Conservation (phyloP, 2,797 vertebrate genomes). For the Gymnopithys bicolor region DNA sequence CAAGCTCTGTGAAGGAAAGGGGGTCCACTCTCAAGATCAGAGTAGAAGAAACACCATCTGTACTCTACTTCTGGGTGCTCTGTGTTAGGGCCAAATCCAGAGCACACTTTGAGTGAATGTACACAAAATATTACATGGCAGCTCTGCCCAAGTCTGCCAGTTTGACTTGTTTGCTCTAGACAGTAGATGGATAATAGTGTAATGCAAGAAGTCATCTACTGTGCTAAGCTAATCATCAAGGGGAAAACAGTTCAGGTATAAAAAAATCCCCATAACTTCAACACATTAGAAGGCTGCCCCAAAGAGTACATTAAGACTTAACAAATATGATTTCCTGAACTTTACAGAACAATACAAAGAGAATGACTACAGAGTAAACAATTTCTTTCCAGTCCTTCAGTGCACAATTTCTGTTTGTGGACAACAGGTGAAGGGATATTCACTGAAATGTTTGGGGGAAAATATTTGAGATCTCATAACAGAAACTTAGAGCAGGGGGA, state of each 20-base stretch:
- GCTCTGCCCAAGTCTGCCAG: background rate
- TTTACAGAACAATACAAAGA: background rate
- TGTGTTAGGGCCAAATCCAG: background rate
- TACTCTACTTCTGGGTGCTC: background rate
- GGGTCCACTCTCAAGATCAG: background rate
- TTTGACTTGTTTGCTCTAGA: background rate
- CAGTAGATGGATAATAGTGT: background rate
- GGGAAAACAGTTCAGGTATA: background rate
- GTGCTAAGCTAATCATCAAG: background rate
- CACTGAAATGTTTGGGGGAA: background rate
- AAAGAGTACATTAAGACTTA: background rate
- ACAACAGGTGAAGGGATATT: background rate
- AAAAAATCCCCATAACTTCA: background rate
- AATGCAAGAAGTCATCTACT: background rate
- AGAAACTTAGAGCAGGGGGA: background rate
- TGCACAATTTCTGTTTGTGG: background rate
- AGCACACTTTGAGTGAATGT: background rate
- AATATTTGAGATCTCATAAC: background rate
- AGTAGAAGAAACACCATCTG: background rate
- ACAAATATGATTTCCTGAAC: background rate
- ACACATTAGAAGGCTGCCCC: background rate
- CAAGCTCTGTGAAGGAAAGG: background rate
- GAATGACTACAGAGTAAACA: background rate
- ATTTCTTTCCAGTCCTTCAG: background rate
- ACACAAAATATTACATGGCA: constrained; percentile 17